Base-by-base conservation (phyloP, 2,888 invertebrate genomes). In the Anarsia innoxiella region DNA sequence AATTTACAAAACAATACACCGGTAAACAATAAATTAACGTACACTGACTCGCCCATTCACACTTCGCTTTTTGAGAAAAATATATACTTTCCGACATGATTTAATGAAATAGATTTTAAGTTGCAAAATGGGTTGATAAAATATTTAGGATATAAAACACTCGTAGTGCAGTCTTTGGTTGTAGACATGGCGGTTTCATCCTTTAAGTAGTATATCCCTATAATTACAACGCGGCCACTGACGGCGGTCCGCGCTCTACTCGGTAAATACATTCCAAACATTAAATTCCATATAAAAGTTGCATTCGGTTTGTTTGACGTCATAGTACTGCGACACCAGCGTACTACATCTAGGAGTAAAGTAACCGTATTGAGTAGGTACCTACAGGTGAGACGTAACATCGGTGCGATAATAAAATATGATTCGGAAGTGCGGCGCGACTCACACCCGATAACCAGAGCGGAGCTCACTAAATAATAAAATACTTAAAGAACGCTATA, bases 141-240 rank as follows among this genome's bases (percentile, higher is more conserved):
- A 28, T 25, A 27, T 37, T 36, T 33, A 25, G 14, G 31, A 14
- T 31, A 13, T 26, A 19, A 37, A 31, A 37, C 37, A 37, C 26
- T 27, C 25, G n/a, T 15, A 37, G 31, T 31, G 31, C 37, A 37
- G 37, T 37, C 31, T 37, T 37, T 37, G 37, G 37, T 37, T 19
- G 37, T 16, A 31, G 35, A 28, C 28, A 35, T 35, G 19, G 29
- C 35, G 35, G 19, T 13, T 28, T 28, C 13, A 32, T 25, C 13
- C 13, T 28, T 13, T 30, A 30, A 14, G 15, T 30, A 30, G 19
- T 8, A 19, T 8, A 19, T 5, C 19, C 3, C 19, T 19, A 8
- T 5, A 3, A 19, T 5, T 8, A 19, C 19, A 19, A 5, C 3
- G 19, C 19, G 19, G 19, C 3, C 19, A 8, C 8, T 19, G 4